A percentile compares a stretch with the other conserved stretches of the same genome.
These are phyloP conservation scores for Otolemur garnettii DNA, from an alignment of 2,113 vertebrate genomes.

Conservation along the genomic window DNA sequence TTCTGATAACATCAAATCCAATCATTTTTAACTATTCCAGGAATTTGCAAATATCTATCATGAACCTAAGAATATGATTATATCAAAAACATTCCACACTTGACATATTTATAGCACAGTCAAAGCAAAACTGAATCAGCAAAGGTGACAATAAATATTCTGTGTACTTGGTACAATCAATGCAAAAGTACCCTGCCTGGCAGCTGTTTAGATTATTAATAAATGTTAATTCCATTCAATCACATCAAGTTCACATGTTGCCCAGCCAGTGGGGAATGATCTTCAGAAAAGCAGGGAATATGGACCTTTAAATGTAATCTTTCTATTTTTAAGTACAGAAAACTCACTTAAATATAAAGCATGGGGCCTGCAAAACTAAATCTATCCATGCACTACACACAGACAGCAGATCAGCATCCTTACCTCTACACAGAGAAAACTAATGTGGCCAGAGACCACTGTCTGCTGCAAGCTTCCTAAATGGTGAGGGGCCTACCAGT, in stretches of 20 bases:
- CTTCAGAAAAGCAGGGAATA: constrained; percentile 8
- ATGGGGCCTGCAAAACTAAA: background rate
- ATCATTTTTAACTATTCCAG: background rate
- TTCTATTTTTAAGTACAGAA: background rate
- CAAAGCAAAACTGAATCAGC: background rate
- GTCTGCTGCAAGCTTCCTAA: background rate
- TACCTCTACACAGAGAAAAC: background rate
- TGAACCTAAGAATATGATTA: background rate
- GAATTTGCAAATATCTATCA: background rate
- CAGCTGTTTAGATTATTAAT: background rate
- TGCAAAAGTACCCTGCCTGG: background rate
- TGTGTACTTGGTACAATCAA: background rate
- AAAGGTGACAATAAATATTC: background rate
- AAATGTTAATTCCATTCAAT: background rate
- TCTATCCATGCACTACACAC: background rate
- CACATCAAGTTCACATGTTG: background rate
- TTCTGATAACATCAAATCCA: constrained; percentile 4
- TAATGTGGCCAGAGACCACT: background rate
- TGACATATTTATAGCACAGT: background rate
- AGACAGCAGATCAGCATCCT: background rate
- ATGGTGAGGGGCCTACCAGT: background rate
- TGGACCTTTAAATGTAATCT: background rate
- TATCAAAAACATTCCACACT: background rate
- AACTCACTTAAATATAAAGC: constrained; percentile 31
- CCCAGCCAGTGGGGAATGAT: background rate